Conservation (phyloP, 2,113 vertebrate genomes). For the Nematolebias whitei region DNA sequence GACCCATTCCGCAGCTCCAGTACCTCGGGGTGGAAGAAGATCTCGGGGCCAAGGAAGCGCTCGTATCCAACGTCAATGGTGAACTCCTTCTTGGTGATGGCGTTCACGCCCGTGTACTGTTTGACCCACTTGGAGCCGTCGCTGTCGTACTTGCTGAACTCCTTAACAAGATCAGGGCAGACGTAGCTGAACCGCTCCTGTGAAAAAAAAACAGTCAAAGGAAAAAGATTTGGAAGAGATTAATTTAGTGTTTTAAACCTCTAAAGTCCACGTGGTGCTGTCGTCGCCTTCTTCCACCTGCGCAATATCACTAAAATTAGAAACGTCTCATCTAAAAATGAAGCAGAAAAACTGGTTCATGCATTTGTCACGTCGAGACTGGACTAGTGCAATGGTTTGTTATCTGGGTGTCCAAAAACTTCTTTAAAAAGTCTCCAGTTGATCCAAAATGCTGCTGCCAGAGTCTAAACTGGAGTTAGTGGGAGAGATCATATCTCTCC, state of each 20-base stretch:
- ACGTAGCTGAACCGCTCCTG: conserved; percentile 98
- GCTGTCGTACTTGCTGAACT: conserved; percentile 97
- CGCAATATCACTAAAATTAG: no score
- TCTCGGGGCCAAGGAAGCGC: conserved; percentile 96
- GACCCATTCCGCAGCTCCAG: background rate
- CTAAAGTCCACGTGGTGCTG: no score
- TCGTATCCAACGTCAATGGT: conserved; percentile 97
- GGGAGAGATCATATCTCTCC: no score
- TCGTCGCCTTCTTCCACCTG: no score
- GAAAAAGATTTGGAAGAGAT: background rate
- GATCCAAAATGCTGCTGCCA: no score
- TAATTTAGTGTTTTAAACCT: background rate
- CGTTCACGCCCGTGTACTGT: conserved; percentile 95
- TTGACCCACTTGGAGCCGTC: conserved; percentile 98
- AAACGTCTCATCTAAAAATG: no score
- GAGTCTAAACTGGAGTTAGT: no score
- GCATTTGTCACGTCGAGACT: no score
- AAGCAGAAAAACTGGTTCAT: no score
- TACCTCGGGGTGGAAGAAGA: conserved; percentile 99
- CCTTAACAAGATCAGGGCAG: conserved; percentile 98
- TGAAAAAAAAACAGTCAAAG: background rate
- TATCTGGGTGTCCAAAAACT: no score
- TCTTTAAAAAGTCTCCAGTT: no score
- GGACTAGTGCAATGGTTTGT: no score
- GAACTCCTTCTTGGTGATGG: conserved; percentile 97